Conservation (phyloP, 2,113 vertebrate species). For the Nothoprocta perdicaria region DNA sequence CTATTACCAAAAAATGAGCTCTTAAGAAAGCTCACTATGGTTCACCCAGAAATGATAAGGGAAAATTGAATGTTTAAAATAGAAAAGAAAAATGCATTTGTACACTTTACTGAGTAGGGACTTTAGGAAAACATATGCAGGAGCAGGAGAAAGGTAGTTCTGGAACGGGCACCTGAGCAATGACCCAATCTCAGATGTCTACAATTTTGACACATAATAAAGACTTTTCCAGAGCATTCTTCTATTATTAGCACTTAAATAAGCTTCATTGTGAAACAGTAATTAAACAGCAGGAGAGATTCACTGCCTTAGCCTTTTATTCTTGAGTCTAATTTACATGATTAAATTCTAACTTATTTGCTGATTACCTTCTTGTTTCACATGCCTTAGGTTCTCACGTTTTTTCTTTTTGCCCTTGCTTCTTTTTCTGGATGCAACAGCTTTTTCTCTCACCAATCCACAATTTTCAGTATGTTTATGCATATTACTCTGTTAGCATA, state of each 20-base stretch:
- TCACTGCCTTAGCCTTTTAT: slow-evolving; percentile 40
- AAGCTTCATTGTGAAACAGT: slow-evolving; percentile 37
- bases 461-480: slow-evolving; percentile 55
- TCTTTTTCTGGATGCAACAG: neutral
- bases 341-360: slow-evolving; percentile 45
- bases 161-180: neutral
- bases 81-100: neutral
- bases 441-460: neutral
- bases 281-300: slow-evolving; percentile 54
- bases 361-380: slow-evolving; percentile 62
- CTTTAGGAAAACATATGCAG: rapidly evolving
- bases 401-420: neutral
- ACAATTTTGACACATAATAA: neutral
- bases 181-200: neutral
- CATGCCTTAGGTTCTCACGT: neutral
- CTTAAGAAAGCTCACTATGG: neutral
- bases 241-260: slow-evolving; percentile 43
- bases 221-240: neutral
- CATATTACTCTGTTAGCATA: slow-evolving; percentile 59
- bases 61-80: neutral
- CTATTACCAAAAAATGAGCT: neutral
- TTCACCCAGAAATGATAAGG: neutral
- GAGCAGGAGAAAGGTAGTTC: neutral
- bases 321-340: slow-evolving; percentile 51
- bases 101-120: neutral